Base-by-base conservation (phyloP, 2,888 invertebrate species). In the Embidobia sp. region DNA sequence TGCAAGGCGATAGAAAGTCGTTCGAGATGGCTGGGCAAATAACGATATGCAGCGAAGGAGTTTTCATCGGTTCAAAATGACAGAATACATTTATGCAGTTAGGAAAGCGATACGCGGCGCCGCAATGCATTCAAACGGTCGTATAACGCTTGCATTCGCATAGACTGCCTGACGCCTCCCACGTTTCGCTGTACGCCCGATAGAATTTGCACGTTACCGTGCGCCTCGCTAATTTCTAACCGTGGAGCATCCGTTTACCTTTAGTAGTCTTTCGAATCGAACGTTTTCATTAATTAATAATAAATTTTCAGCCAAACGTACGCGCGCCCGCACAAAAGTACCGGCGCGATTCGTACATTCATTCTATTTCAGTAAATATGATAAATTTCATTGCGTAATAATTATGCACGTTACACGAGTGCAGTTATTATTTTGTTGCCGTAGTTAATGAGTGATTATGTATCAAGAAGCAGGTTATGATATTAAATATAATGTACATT, bases 221-320 rank as follows among this genome's bases (percentile, higher is more conserved):
- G 77, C 69, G 78, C 82, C 79, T 81, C 80, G 82, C 80, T 84
- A 83, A 84, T 84, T 81, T 80, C 77, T 78, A 73, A 77, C 74
- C 29, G 61, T 67, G 10, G 26, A 40, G 33, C 61, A 55, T 22
- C 22, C 3, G 6, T 74, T 66, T 44, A 59, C 74, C 66, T 48
- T 48, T 49, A 40, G 49, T 29, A 49, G 49, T 64, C 64, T 49
- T 61, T 55, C 46, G 42, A 44, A 31, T 26, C 22, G 31, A 15
- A 13, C 44, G 22, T 46, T 66, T 51, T 69, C 59, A 35, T 69
- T 49, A 35, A 57, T 69, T 69, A 59, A 57, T 69, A 46, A 53
- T 40, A 53, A 16, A 55, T 46, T 46, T 55, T 40, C 55, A 16
- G 37, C 11, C 31, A 19, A 8, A 26, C 19, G 13, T 37, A 3